Percentiles rank a stretch among this genome's conserved stretches.
These are phyloP conservation scores for Pheosia gnoma DNA, from an alignment of 2,888 invertebrate genomes.

Conservation along the genomic window DNA sequence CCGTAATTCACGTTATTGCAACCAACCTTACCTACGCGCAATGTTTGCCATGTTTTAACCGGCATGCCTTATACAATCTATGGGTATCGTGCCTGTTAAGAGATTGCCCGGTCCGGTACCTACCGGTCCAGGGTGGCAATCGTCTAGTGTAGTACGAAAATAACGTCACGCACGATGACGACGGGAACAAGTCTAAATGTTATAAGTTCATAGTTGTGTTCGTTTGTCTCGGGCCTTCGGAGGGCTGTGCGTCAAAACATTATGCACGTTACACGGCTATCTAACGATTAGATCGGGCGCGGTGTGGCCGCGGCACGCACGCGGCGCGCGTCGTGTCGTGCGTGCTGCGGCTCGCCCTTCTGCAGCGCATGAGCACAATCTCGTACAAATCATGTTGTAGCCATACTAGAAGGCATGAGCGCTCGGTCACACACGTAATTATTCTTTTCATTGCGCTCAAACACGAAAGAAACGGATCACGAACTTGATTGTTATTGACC, in stretches of 20 bases:
- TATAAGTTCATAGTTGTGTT: constrained; percentile 38
- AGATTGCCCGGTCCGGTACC: not conserved
- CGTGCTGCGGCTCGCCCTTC: constrained; percentile 14
- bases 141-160: constrained; percentile 17
- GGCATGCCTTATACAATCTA: not conserved
- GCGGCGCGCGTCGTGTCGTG: constrained; percentile 10
- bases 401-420: constrained; percentile 15
- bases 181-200: constrained; percentile 46
- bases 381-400: constrained; percentile 12
- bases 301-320: constrained; percentile 20
- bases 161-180: constrained; percentile 39
- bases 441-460: constrained; percentile 28
- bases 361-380: constrained; percentile 10
- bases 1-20: constrained; percentile 18
- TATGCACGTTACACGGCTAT: constrained; percentile 32
- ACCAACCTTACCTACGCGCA: constrained; percentile 14
- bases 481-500: constrained; percentile 28
- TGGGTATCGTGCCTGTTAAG: too few species aligned
- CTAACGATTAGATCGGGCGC: constrained; percentile 11
- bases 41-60: constrained; percentile 7
- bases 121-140: not conserved
- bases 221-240: constrained; percentile 20
- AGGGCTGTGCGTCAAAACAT: constrained; percentile 30
- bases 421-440: constrained; percentile 26
- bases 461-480: constrained; percentile 34